These are phyloP conservation scores for Grallaria varia DNA, from an alignment of 2,113 vertebrate genomes.

Conservation along the genomic window DNA sequence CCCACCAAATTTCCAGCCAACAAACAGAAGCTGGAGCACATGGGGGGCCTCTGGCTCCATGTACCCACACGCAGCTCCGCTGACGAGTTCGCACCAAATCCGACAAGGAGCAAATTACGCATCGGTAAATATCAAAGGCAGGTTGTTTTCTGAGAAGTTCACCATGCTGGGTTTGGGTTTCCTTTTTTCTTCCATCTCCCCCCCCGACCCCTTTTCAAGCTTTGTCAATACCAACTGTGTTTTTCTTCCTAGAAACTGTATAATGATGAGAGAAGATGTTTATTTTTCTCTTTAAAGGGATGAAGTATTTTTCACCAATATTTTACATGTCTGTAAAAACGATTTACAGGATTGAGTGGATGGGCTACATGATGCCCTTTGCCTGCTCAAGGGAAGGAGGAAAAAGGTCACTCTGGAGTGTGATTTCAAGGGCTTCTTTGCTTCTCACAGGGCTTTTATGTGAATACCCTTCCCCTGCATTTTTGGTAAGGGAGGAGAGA, in stretches of 20 bases:
- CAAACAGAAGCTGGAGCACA: neutral
- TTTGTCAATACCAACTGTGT: conserved; percentile 56
- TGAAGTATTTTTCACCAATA: conserved; percentile 35
- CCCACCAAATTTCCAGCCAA: neutral
- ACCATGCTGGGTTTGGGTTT: neutral
- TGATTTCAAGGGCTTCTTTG: neutral
- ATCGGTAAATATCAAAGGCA: conserved; percentile 65
- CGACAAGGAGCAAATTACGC: conserved; percentile 39
- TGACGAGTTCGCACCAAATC: conserved; percentile 39
- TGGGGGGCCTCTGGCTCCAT: neutral
- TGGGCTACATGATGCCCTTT: conserved; percentile 6
- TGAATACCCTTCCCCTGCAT: neutral
- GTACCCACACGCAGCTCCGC: fast-evolving
- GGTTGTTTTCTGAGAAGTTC: conserved; percentile 50
- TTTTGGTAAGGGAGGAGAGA: neutral
- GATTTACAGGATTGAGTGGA: conserved; percentile 41
- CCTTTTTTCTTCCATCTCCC: neutral
- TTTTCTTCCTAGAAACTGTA: conserved; percentile 54
- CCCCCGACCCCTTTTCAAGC: neutral
- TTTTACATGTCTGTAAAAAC: conserved; percentile 41
- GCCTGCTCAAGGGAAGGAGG: neutral
- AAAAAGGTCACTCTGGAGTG: neutral
- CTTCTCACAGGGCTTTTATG: conserved; percentile 12
- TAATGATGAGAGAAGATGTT: conserved; percentile 51
- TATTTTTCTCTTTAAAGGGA: conserved; percentile 63